Evolutionary conservation across 2,888 invertebrate genomes (phyloP).

Genomic region (Lasioglossum figueresi): DNA sequence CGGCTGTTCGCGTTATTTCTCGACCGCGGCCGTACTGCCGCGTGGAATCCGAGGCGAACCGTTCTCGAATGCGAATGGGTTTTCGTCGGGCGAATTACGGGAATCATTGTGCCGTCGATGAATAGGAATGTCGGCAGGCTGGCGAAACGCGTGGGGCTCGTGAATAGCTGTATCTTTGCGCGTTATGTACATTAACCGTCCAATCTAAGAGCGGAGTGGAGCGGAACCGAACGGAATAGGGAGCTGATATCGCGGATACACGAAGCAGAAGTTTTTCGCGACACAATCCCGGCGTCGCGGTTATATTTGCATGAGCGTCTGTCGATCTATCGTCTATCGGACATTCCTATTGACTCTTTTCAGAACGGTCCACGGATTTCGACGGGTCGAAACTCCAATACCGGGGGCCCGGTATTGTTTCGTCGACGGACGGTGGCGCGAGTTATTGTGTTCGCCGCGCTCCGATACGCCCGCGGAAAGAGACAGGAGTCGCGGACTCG

Average conservation of each 20-base stretch:
- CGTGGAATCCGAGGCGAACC: not conserved
- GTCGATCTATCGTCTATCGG: conserved; percentile 3
- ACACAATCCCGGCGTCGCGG: not conserved
- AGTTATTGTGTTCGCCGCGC: conserved; percentile 6
- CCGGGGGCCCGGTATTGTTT: not conserved
- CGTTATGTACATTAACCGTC: not conserved
- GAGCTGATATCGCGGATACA: not conserved
- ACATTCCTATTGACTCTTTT: not conserved
- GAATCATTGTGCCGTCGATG: conserved; percentile 21
- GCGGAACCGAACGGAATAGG: not conserved
- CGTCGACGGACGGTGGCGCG: conserved; percentile 17
- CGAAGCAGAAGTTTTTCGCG: not conserved
- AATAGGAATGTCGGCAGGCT: conserved; percentile 4
- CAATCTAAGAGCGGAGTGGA: not conserved
- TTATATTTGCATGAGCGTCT: conserved; percentile 15
- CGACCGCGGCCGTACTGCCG: not conserved
- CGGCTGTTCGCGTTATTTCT: not conserved
- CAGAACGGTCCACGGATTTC: conserved; percentile 21
- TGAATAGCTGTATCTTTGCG: not conserved
- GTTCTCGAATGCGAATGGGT: conserved; percentile 11
- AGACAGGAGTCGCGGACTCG: conserved; percentile 10
- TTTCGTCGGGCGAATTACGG: conserved; percentile 15
- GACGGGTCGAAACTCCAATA: conserved; percentile 2
- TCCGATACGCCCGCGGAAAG: not conserved
- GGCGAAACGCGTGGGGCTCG: not conserved